Base-by-base conservation (phyloP, 2,797 vertebrate species). In the Dermochelys coriacea region DNA sequence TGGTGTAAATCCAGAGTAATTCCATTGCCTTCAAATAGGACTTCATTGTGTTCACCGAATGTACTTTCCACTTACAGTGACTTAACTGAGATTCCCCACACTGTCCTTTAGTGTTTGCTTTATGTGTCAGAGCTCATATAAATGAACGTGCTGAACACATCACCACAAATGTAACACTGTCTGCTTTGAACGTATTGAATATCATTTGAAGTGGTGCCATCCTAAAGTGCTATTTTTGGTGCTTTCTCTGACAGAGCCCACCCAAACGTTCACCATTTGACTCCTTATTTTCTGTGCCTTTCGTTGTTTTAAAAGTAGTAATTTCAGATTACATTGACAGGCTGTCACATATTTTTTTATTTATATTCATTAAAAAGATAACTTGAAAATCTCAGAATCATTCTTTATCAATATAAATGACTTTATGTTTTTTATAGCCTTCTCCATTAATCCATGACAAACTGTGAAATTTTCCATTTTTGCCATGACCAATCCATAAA, bases 401-500 rank as follows among this genome's bases (percentile, higher is more conserved):
- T 85, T 86, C 84, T 93, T 96, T 93, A 47, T 96, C 51, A 71
- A 34, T 91, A 84, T 88, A 85, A 95, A 94, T 31, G 2, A 86
- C 47, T 94, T 95, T 57, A 59, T 91, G 54, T 90, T 97, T 96
- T 85, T 85, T 84, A 95, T 61, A 96, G 54, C n/a, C n/a, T 49
- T 79, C 55, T 94, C 80, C 61, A 85, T 95, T 96, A 96, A 85
- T 85, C 87, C 85, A 74, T 94, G 91, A 94, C 21, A 94, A 97
- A 93, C 83, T 89, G 51, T 94, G 88, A 92, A 96, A 94, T 91
- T 96, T 93, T 51, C 82, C n/a, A 80, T 95, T 95, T 97, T 97
- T 95, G 81, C 84, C 87, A 94, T 93, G 91, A 94, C 57, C 31
- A 87, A 82, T 93, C 51, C 68, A 94, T 94, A 96, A 96, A 95